Evolutionary conservation across 2,113 vertebrate genomes (phyloP).

Genomic region (Dicrurus megarhynchus): DNA sequence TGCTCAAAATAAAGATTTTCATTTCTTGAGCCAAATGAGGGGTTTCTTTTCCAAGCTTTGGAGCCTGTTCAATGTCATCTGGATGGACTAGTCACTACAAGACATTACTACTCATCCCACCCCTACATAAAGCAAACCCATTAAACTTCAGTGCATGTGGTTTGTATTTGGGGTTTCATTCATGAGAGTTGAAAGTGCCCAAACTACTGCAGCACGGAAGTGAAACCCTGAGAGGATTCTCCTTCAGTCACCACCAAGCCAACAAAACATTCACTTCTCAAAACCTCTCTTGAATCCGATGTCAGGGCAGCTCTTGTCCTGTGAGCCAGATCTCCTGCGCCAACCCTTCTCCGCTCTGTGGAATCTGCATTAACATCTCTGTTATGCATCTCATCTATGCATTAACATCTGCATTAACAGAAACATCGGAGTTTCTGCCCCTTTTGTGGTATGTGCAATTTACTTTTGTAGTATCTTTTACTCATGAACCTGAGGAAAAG

Average conservation of each 20-base stretch:
- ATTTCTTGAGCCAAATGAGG: background rate
- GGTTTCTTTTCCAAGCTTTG: slow-evolving; percentile 30
- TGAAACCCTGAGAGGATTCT: background rate
- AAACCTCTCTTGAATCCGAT: background rate
- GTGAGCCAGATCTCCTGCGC: background rate
- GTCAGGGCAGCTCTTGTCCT: background rate
- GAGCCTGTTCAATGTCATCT: background rate
- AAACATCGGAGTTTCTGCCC: background rate
- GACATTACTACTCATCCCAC: slow-evolving; percentile 8
- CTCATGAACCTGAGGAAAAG: background rate
- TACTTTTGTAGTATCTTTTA: background rate
- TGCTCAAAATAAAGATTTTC: slow-evolving; percentile 26
- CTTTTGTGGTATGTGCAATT: background rate
- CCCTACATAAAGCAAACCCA: slow-evolving; percentile 3
- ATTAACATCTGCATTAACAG: background rate
- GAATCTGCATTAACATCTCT: background rate
- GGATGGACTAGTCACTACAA: slow-evolving; percentile 16
- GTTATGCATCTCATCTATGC: too few species aligned
- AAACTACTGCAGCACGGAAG: background rate
- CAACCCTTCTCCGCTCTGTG: rapidly evolving
- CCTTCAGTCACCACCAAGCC: background rate
- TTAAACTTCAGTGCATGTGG: slow-evolving; percentile 31
- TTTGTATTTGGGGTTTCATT: slow-evolving; percentile 46
- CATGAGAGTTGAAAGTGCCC: slow-evolving; percentile 3
- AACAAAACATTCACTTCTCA: background rate